These are phyloP conservation scores for Incurvaria masculella DNA, from an alignment of 2,888 invertebrate genomes.

Conservation along the genomic window DNA sequence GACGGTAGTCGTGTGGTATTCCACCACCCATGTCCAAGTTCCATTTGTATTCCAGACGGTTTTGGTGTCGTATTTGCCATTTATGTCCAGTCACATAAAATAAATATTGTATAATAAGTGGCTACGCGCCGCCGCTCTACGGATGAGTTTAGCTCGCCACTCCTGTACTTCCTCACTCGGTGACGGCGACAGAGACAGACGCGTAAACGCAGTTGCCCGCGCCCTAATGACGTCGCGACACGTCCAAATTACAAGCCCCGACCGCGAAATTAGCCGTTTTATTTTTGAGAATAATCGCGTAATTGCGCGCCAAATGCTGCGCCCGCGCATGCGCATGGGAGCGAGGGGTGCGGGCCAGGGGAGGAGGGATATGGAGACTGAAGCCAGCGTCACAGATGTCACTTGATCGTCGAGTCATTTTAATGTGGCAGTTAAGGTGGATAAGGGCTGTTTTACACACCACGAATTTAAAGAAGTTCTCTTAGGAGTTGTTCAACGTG, in stretches of 20 bases:
- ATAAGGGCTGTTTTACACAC: background rate
- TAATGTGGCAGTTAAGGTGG: background rate
- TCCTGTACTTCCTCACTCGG: too few relatives aligned
- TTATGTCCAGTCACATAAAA: too few relatives aligned
- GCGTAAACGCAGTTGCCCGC: too few relatives aligned
- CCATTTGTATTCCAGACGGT: too few relatives aligned
- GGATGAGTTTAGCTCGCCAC: too few relatives aligned
- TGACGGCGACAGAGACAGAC: too few relatives aligned
- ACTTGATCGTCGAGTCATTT: background rate
- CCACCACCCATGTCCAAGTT: too few relatives aligned
- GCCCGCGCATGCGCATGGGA: background rate
- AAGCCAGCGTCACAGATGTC: background rate
- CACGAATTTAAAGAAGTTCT: background rate
- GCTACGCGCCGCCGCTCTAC: too few relatives aligned
- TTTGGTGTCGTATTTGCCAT: too few relatives aligned
- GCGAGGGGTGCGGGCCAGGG: background rate
- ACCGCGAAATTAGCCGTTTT: background rate
- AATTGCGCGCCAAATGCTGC: background rate
- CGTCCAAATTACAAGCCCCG: background rate
- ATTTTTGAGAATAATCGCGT: background rate
- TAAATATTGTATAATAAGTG: too few relatives aligned
- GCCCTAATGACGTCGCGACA: background rate
- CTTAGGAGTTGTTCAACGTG: too few relatives aligned
- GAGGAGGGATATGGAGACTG: background rate
- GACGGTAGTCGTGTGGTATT: too few relatives aligned